These are phyloP conservation scores for Delphinapterus leucas DNA, from an alignment of 2,113 vertebrate species.

Conservation along the genomic window DNA sequence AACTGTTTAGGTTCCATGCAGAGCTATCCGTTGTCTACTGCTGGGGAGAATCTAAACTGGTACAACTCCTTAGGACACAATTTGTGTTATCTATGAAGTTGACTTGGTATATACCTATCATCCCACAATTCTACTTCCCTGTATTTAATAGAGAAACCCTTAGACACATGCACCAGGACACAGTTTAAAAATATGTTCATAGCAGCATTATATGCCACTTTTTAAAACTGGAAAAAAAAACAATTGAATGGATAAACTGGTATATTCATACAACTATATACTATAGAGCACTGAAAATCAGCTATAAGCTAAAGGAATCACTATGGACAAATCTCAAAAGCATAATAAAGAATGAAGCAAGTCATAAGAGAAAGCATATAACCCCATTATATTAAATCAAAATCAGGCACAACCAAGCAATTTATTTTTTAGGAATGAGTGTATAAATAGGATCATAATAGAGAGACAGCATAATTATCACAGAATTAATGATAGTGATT, in stretches of 20 bases:
- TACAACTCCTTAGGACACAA: neutral
- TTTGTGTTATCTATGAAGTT: neutral
- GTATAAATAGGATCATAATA: neutral
- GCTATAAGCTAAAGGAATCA: neutral
- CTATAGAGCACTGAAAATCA: neutral
- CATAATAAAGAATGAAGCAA: neutral
- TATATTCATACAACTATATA: neutral
- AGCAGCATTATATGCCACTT: neutral
- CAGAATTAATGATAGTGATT: neutral
- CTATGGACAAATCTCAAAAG: neutral
- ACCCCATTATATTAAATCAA: neutral
- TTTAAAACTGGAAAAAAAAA: neutral
- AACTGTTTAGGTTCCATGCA: neutral
- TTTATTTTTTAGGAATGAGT: neutral
- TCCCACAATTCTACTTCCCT: neutral
- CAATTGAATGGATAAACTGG: neutral
- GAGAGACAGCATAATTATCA: neutral
- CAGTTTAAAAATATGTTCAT: neutral
- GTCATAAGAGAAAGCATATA: neutral
- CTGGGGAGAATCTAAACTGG: neutral
- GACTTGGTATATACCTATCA: neutral
- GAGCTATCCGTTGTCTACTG: neutral
- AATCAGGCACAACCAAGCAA: neutral
- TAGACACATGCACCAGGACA: neutral
- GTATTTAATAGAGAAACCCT: neutral